These are phyloP conservation scores for Aleiodes alternator DNA, from an alignment of 2,888 invertebrate genomes.

Conservation along the genomic window DNA sequence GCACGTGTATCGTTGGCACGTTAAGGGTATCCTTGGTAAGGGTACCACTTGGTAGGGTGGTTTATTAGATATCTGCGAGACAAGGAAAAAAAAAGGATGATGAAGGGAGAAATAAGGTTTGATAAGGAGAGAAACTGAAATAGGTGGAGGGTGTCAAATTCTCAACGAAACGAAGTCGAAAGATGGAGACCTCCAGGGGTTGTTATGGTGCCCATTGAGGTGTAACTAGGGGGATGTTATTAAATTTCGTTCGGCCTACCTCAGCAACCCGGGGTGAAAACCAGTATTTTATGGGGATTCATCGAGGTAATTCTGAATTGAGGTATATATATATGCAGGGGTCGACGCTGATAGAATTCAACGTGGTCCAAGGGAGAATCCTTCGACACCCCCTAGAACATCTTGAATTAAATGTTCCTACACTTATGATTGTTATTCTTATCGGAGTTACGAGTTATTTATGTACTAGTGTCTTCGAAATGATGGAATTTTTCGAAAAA, in stretches of 20 bases:
- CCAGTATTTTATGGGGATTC: slow-evolving; percentile 70
- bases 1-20: slow-evolving; percentile 55
- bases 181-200: slow-evolving; percentile 65
- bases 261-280: slow-evolving; percentile 62
- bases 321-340: background rate
- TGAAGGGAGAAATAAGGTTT: slow-evolving; percentile 55
- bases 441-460: too few relatives aligned
- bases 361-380: too few relatives aligned
- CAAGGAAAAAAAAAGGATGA: slow-evolving; percentile 48
- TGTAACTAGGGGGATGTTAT: slow-evolving; percentile 76
- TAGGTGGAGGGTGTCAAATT: slow-evolving; percentile 46
- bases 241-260: slow-evolving; percentile 74
- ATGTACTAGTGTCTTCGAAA: too few relatives aligned
- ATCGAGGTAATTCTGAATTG: slow-evolving; percentile 31
- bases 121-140: slow-evolving; percentile 31
- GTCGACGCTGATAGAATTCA: too few relatives aligned
- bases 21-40: slow-evolving; percentile 63
- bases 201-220: slow-evolving; percentile 76
- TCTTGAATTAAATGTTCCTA: background rate
- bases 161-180: slow-evolving; percentile 22
- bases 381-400: background rate
- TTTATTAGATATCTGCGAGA: slow-evolving; percentile 65
- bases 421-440: background rate
- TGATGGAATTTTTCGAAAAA: too few relatives aligned
- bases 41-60: slow-evolving; percentile 70